Base-by-base conservation (phyloP, 2,888 invertebrate species). In the Griposia aprilina region DNA sequence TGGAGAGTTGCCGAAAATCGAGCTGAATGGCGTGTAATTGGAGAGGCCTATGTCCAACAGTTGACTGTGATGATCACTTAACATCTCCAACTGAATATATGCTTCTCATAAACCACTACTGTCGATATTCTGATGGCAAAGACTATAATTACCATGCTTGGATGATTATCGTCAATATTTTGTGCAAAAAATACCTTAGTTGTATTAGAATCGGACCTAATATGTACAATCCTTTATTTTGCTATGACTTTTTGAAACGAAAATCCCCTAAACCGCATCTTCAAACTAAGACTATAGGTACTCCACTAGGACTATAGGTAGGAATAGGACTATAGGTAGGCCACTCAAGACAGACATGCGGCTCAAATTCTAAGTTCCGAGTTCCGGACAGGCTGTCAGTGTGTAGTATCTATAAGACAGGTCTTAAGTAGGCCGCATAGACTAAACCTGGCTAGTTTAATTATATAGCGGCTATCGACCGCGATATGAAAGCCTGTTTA, bases 381-480 rank as follows among this genome's bases (percentile, higher is more conserved):
- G 57, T 74, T 26, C 59, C 69, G 36, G n/a, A 45, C 50, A 26
- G 41, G 1, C 23, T 45, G 41, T 66, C 30, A 65, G 57, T 83
- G 69, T 73, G 36, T 52, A 50, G 45, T 70, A 41, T 55, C 69
- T 41, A 52, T 30, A 73, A 66, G 23, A 15, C 65, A 72, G 68
- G 72, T 72, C 11, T 23, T 62, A 76, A 59, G 65, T 82, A 85
- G 82, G 77, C 45, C 74, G 20, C 55, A 13, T 20, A 55, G 48
- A 48, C 55, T 57, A 50, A 73, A 71, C 62, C 72, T 86, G 74
- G 36, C 66, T 57, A 30, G 62, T 26, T 72, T 73, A 63, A 82
- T 85, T 73, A 75, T 71, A 79, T 69, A 74, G 69, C 63, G n/a
- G 60, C 62, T 72, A 81, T 81, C 68, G 81, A 84, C 81, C 87